A percentile compares a stretch with the other conserved stretches of the same genome.
These are phyloP conservation scores for Sphenodon punctatus DNA, from an alignment of 2,797 vertebrate species.

Conservation along the genomic window DNA sequence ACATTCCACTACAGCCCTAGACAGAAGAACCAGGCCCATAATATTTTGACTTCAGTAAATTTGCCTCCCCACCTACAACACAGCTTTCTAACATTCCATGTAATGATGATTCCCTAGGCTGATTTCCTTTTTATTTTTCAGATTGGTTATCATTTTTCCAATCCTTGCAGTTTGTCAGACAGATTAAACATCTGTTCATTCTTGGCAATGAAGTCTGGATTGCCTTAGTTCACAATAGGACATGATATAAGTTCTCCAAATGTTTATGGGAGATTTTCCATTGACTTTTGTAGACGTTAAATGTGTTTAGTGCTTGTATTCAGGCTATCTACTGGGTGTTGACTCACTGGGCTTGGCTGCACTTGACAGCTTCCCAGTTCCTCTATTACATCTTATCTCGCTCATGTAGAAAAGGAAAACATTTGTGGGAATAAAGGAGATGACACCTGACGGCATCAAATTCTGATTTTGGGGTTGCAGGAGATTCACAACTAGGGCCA, in stretches of 20 bases:
- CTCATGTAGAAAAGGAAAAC: neutral
- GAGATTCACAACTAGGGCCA: neutral
- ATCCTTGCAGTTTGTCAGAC: neutral
- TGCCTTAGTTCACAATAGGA: neutral
- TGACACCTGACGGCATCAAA: neutral
- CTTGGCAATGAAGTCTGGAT: too few relatives aligned
- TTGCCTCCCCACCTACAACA: accelerated
- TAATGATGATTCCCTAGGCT: accelerated
- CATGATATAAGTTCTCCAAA: neutral
- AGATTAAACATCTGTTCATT: neutral
- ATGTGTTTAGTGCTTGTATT: neutral
- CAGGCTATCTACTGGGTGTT: neutral
- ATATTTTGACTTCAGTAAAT: too few relatives aligned
- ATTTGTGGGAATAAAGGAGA: neutral
- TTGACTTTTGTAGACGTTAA: neutral
- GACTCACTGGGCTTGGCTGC: neutral
- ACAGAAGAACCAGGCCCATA: too few relatives aligned
- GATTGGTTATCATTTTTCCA: neutral
- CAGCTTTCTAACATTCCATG: too few relatives aligned
- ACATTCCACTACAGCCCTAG: neutral
- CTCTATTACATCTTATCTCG: neutral
- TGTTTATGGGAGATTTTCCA: neutral
- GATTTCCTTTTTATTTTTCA: neutral
- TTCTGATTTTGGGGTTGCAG: neutral
- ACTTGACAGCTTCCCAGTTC: neutral